phyloP scores from a whole-genome alignment of 2,797 vertebrate genomes.

The Neopelma chrysocephalum region DNA sequence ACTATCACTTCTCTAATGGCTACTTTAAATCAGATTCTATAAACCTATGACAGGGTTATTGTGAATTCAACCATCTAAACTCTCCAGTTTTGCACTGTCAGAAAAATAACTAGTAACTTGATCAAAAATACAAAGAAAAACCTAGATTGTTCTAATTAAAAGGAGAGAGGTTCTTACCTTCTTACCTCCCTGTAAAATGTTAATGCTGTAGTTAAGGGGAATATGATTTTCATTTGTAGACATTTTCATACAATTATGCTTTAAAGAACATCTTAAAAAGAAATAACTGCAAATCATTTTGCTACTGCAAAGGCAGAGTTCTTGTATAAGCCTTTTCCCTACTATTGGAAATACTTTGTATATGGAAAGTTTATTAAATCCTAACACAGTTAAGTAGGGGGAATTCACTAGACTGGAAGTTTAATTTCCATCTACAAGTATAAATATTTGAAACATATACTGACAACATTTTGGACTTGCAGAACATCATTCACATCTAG shows the following conservation, averaged over 20 bases:
- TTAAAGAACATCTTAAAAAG: not conserved
- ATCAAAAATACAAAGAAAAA: not conserved
- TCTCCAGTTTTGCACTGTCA: not conserved
- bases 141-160: not conserved
- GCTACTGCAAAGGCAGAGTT: not conserved
- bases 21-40: not conserved
- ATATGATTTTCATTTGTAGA: not conserved
- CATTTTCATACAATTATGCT: not conserved
- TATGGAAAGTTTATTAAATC: not conserved
- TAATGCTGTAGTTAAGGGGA: not conserved
- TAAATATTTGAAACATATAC: not conserved
- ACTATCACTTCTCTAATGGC: not conserved
- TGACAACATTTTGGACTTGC: not conserved
- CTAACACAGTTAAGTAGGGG: not conserved
- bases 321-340: not conserved
- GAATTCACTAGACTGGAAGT: not conserved
- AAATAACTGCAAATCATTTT: not conserved
- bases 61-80: not conserved
- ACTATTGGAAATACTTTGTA: not conserved
- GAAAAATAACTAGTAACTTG: not conserved
- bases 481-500: not conserved
- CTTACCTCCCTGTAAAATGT: not conserved
- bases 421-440: not conserved
- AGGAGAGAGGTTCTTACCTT: not conserved
- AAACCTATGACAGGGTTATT: not conserved